phyloP scores from a whole-genome alignment of 2,888 invertebrate species.

The Darwinula stevensoni region DNA sequence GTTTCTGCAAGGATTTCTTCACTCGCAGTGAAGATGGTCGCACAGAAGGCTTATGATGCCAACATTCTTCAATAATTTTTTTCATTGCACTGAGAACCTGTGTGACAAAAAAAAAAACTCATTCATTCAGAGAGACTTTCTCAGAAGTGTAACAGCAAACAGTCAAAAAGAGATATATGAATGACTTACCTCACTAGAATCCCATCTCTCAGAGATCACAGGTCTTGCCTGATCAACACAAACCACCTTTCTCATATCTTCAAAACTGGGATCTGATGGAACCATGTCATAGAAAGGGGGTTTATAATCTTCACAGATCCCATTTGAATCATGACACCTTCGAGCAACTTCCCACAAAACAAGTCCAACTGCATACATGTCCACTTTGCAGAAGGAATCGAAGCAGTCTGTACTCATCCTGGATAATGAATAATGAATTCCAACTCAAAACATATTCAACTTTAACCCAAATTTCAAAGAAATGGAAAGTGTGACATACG shows the following conservation, averaged over 20 bases:
- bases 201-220: conserved; percentile 35
- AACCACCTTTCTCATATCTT: conserved; percentile 56
- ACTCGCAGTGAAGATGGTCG: conserved; percentile 78
- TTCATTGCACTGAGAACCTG: no score
- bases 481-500: no score
- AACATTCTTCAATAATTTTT: conserved; percentile 90
- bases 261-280: conserved; percentile 52
- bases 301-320: conserved; percentile 32
- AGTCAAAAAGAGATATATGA: no score
- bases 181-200: conserved; percentile 17
- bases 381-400: conserved; percentile 65
- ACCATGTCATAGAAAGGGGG: conserved; percentile 58
- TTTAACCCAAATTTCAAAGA: no score
- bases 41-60: conserved; percentile 87
- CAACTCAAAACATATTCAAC: no score
- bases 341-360: conserved; percentile 64
- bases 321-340: conserved; percentile 26
- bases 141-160: no score
- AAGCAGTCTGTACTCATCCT: conserved; percentile 24
- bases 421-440: no score
- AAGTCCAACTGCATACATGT: conserved; percentile 60
- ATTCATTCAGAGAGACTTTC: no score
- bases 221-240: conserved; percentile 41
- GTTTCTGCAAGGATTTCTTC: conserved; percentile 80
- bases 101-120: no score